Percentiles rank a stretch among this genome's conserved stretches.
Conservation (phyloP, 1,140 invertebrate species). For the Conus betulinus region DNA sequence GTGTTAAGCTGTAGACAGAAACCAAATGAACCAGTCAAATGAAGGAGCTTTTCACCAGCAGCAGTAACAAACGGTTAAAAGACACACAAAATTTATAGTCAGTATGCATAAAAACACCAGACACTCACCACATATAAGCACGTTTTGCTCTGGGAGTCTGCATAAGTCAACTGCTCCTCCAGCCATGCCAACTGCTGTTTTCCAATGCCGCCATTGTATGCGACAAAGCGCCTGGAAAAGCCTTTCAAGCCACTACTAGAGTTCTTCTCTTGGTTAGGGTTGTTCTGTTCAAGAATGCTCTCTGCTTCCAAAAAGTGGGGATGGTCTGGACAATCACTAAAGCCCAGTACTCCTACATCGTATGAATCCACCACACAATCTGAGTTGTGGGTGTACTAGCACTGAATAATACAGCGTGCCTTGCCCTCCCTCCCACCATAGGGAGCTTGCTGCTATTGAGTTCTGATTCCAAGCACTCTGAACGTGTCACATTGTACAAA, state of each 20-base stretch:
- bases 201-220: slow-evolving; percentile 72
- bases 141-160: slow-evolving; percentile 61
- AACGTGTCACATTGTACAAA: slow-evolving; percentile 72
- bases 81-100: too few relatives aligned
- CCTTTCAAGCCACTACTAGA: slow-evolving; percentile 63
- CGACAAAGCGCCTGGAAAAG: slow-evolving; percentile 63
- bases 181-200: slow-evolving; percentile 72
- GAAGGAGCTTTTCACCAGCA: too few relatives aligned
- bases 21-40: too few relatives aligned
- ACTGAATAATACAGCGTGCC: slow-evolving; percentile 67
- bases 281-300: slow-evolving; percentile 48
- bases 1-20: too few relatives aligned
- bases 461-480: slow-evolving; percentile 51
- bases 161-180: slow-evolving; percentile 57
- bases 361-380: slow-evolving; percentile 72
- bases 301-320: slow-evolving; percentile 50
- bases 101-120: not conserved
- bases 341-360: slow-evolving; percentile 70
- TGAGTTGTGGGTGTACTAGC: slow-evolving; percentile 56
- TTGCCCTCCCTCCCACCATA: slow-evolving; percentile 17
- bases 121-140: slow-evolving; percentile 61
- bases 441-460: slow-evolving; percentile 42
- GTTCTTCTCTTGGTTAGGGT: slow-evolving; percentile 68
- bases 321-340: slow-evolving; percentile 45
- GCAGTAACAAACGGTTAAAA: too few relatives aligned